Base-by-base conservation (phyloP, 2,888 invertebrate genomes). In the Tinea semifulvella region DNA sequence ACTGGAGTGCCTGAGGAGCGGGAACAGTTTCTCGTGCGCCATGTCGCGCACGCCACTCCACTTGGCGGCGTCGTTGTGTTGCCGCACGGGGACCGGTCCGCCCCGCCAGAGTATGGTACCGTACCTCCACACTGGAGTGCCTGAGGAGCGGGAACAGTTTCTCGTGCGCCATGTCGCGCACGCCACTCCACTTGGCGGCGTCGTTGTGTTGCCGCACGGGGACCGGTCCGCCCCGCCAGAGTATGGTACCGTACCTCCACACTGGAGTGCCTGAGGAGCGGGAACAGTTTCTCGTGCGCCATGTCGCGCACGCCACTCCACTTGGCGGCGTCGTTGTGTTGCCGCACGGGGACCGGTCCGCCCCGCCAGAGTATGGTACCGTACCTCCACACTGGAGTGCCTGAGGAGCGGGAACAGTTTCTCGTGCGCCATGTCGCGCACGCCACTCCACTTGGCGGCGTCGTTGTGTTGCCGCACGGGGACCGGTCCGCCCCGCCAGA, bases 11-110 rank as follows among this genome's bases (percentile, higher is more conserved):
- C 83, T 83, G 43, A 98, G 77, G 51, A 96, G 79, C 40, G 83
- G 85, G 61, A 89, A 92, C 8, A 98, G 84, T 70, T 98, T 97
- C 68, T 98, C 98, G 69, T 97, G 96, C n/a, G 98, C 97, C 55
- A 91, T 88, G 68, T 97, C 96, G 8, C 98, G 82, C 16, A 95
- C 97, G 13, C 96, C 98, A 47, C 94, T 94, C 98, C 98, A 98
- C 52, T 94, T 85, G 4, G 92, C 92, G 58, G 88, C 88, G 56
- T 94, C 93, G 64, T 89, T 93, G 61, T 91, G 90, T 57, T 92
- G 89, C 97, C 97, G 97, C 52, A 95, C 82, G 46, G 90, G 84
- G 18, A 95, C 98, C 51, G n/a, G n/a, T n/a, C n/a, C n/a, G n/a
- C n/a, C n/a, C n/a, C n/a, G n/a, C n/a, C n/a, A n/a, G n/a, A n/a